phyloP scores from a whole-genome alignment of 2,113 vertebrate genomes.

The Dipodomys stephensi region DNA sequence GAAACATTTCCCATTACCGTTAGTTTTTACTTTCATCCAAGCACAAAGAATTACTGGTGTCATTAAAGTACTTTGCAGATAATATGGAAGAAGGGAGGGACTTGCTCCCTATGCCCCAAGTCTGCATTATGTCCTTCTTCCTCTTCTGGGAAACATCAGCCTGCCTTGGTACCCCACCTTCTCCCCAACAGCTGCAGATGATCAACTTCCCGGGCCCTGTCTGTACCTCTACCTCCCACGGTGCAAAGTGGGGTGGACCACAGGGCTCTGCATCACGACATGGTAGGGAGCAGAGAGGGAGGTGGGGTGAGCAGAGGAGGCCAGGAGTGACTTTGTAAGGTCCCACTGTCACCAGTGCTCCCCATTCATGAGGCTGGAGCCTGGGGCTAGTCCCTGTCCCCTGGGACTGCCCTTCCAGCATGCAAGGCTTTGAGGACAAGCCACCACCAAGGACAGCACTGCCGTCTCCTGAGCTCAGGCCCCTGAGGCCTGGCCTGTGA shows the following conservation, averaged over 20 bases:
- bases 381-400: background rate
- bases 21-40: background rate
- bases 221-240: too few species aligned
- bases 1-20: background rate
- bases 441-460: too few species aligned
- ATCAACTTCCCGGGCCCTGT: background rate
- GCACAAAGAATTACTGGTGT: background rate
- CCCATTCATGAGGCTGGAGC: background rate
- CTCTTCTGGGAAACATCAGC: background rate
- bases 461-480: too few species aligned
- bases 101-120: background rate
- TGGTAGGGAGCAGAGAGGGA: background rate
- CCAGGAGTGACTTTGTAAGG: too few species aligned
- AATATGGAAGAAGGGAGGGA: background rate
- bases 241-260: background rate
- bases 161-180: background rate
- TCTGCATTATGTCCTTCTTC: background rate
- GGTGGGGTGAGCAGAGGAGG: background rate
- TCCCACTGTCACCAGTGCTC: background rate
- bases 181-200: background rate
- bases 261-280: background rate
- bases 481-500: too few species aligned
- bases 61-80: background rate
- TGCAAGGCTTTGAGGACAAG: too few species aligned
- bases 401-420: too few species aligned